phyloP scores from a whole-genome alignment of 2,888 invertebrate genomes.

The Rosalia funebris region DNA sequence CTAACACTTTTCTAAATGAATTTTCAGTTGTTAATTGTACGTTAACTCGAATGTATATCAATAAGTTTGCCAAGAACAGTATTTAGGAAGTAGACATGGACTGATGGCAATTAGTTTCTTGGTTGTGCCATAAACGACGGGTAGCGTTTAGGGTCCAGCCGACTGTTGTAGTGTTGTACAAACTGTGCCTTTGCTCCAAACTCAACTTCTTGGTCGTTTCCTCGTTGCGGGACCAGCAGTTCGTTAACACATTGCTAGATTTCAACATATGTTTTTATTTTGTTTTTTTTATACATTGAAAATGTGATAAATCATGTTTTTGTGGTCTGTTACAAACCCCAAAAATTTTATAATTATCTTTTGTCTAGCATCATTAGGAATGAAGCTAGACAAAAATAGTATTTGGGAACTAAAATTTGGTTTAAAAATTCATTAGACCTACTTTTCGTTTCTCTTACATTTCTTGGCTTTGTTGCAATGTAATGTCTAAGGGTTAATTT shows the following conservation, averaged over 20 bases:
- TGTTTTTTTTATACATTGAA: conserved; percentile 34
- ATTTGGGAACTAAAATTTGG: neutral
- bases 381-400: conserved; percentile 1
- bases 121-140: conserved; percentile 15
- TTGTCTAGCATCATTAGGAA: conserved; percentile 6
- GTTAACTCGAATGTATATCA: conserved; percentile 23
- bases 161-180: conserved; percentile 32
- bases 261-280: conserved; percentile 22
- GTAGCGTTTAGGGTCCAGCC: neutral
- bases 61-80: conserved; percentile 40
- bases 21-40: conserved; percentile 18
- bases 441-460: neutral
- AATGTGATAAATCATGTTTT: conserved; percentile 43
- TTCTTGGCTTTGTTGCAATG: conserved; percentile 3
- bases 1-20: conserved; percentile 27
- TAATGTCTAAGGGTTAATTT: conserved; percentile 27
- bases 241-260: conserved; percentile 27
- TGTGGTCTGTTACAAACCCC: conserved; percentile 38
- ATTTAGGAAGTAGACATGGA: conserved; percentile 43
- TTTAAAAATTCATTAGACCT: neutral
- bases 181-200: conserved; percentile 48
- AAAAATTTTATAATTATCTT: too few relatives aligned
- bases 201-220: conserved; percentile 39
- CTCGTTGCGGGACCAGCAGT: conserved; percentile 45
- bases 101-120: conserved; percentile 35